Evolutionary conservation across 2,113 vertebrate genomes (phyloP).

Genomic region (Carassius carassius): DNA sequence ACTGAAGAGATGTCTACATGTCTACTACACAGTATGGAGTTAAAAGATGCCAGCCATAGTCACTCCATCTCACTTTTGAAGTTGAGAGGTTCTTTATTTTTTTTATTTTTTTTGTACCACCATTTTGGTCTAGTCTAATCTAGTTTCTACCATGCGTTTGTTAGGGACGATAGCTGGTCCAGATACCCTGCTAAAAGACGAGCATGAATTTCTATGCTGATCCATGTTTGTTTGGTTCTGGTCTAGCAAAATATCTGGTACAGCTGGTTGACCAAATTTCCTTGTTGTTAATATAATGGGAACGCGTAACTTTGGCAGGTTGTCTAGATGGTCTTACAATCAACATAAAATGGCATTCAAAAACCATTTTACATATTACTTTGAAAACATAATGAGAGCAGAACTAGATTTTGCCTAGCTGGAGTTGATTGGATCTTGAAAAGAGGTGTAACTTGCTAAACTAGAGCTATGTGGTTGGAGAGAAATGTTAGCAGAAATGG

Average conservation of each 20-base stretch:
- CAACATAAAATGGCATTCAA: not conserved
- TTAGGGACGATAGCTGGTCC: conserved; percentile 18
- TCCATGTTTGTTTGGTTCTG: not conserved
- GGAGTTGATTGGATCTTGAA: not conserved
- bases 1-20: conserved; percentile 2
- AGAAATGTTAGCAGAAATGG: not conserved
- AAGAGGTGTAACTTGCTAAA: not conserved
- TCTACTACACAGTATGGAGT: conserved; percentile 18
- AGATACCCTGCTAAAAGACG: conserved; percentile 24
- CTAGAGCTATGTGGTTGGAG: not conserved
- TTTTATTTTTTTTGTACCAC: not conserved
- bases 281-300: not conserved
- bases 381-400: not conserved
- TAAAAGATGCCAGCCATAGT: not conserved
- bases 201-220: not conserved
- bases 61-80: conserved; percentile 18
- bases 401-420: not conserved
- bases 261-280: not conserved
- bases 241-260: not conserved
- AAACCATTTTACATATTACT: not conserved
- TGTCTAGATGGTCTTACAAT: not conserved
- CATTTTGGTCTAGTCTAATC: not conserved
- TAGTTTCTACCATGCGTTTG: conserved; percentile 40
- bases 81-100: not conserved
- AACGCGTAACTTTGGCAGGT: not conserved